Percentiles rank a stretch among this genome's conserved stretches.
These are phyloP conservation scores for Lithobates sylvaticus DNA, from an alignment of 2,797 vertebrate species.

Conservation along the genomic window DNA sequence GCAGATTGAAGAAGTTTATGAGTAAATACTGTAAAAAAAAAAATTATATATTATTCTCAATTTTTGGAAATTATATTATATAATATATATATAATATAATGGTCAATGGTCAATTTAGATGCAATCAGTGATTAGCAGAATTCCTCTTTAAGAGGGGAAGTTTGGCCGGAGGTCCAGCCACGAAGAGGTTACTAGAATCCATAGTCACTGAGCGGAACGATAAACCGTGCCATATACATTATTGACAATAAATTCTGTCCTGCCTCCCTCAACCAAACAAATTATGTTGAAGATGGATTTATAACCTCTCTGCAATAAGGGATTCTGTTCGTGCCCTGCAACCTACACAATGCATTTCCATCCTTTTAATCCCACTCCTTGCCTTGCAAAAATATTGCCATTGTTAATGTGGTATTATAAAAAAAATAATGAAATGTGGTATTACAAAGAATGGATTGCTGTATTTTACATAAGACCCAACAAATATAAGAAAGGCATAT, in stretches of 20 bases:
- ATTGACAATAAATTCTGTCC: conserved; percentile 57
- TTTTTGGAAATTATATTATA: too few species aligned
- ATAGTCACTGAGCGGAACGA: conserved; percentile 29
- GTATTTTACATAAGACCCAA: conserved; percentile 17
- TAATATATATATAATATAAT: too few species aligned
- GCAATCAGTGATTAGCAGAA: too few species aligned
- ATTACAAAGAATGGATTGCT: background rate
- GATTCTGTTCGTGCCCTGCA: conserved; percentile 14
- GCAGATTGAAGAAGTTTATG: too few species aligned
- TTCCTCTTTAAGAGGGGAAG: too few species aligned
- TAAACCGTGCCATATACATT: conserved; percentile 52
- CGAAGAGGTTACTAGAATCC: conserved; percentile 17
- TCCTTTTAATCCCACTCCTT: conserved; percentile 28
- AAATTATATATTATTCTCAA: too few species aligned
- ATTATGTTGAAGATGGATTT: conserved; percentile 47
- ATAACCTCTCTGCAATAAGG: conserved; percentile 38
- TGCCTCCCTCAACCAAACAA: conserved; percentile 35
- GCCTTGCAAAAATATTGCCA: conserved; percentile 25
- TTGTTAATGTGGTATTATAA: conserved; percentile 4
- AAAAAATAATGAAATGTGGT: background rate
- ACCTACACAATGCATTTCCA: conserved; percentile 27
- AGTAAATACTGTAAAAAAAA: too few species aligned
- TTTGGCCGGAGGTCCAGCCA: too few species aligned
- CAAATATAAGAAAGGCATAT: background rate
- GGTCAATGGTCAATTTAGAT: too few species aligned